Base-by-base conservation (phyloP, 2,113 vertebrate genomes). In the Pelecanoides urinatrix region DNA sequence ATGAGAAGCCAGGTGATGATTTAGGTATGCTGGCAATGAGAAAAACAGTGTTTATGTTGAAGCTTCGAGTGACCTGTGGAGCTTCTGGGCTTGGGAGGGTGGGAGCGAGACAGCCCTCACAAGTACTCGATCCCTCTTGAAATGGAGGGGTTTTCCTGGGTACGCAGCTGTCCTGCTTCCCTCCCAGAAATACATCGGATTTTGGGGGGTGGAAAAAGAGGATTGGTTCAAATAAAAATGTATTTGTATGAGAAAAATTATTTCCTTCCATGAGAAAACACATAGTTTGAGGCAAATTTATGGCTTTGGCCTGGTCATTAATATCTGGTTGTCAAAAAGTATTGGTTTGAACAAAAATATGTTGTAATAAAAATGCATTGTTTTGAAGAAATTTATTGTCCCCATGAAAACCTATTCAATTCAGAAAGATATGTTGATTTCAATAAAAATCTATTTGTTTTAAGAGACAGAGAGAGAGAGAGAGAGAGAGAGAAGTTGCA, bases 311-410 rank as follows among this genome's bases (percentile, higher is more conserved):
- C 97, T 96, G 96, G 97, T 98, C 98, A 98, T 98, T 98, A 98
- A 98, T 98, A 98, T 98, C 97, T 98, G 91, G 98, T 98, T 98
- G 98, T 98, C 98, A 98, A 98, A 98, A 98, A 98, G 98, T 98
- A 98, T 98, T 98, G 98, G 98, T 98, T 98, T 97, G 98, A 98
- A 98, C 98, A 98, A 98, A 98, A 98, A 98, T 98, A 98, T 98
- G 98, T 97, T 98, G 98, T 98, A 98, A 98, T 98, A 98, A 98
- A 98, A 98, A 98, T 98, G 98, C 97, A 98, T 98, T 98, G 98
- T 98, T 98, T 98, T 98, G 97, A 97, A 98, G 97, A 98, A 98
- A 98, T 98, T 98, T 98, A 98, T 98, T 98, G 98, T 98, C 94
- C 98, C 98, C 98, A 98, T 98, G 98, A 98, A 98, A 98, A 98